A percentile compares a stretch with the other conserved stretches of the same genome.
Conservation (phyloP, 2,113 vertebrate species). For the Tenrec ecaudatus region DNA sequence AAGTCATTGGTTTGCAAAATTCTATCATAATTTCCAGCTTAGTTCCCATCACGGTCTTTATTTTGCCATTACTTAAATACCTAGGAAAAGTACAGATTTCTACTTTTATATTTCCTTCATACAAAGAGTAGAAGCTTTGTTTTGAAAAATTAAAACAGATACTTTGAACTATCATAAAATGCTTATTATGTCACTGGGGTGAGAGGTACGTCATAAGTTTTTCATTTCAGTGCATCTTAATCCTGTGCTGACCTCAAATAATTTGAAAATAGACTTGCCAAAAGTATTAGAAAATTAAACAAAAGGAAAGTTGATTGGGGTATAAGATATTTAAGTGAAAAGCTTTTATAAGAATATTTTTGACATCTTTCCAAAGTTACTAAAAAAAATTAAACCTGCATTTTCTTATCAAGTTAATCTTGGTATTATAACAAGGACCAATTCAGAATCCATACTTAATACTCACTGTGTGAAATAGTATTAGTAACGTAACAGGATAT, state of each 20-base stretch:
- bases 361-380: slow-evolving; percentile 42
- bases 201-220: slow-evolving; percentile 1
- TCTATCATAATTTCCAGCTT: too few species aligned
- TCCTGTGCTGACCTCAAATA: slow-evolving; percentile 29
- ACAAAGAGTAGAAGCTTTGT: slow-evolving; percentile 35
- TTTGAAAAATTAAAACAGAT: slow-evolving; percentile 57
- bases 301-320: slow-evolving; percentile 56
- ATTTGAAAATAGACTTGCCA: slow-evolving; percentile 51
- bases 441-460: slow-evolving; percentile 43
- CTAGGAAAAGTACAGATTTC: not conserved
- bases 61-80: slow-evolving; percentile 45
- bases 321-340: slow-evolving; percentile 52
- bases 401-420: slow-evolving; percentile 38
- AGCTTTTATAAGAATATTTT: slow-evolving; percentile 45
- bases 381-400: slow-evolving; percentile 41
- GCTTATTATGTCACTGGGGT: not conserved
- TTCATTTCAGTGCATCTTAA: slow-evolving; percentile 41
- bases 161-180: slow-evolving; percentile 31
- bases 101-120: slow-evolving; percentile 42
- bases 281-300: slow-evolving; percentile 55
- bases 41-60: too few species aligned
- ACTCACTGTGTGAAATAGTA: slow-evolving; percentile 51
- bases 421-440: not conserved
- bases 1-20: too few species aligned
- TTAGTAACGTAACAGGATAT: not conserved